These are phyloP conservation scores for Lasius fuliginosus DNA, from an alignment of 2,888 invertebrate species.

Conservation along the genomic window DNA sequence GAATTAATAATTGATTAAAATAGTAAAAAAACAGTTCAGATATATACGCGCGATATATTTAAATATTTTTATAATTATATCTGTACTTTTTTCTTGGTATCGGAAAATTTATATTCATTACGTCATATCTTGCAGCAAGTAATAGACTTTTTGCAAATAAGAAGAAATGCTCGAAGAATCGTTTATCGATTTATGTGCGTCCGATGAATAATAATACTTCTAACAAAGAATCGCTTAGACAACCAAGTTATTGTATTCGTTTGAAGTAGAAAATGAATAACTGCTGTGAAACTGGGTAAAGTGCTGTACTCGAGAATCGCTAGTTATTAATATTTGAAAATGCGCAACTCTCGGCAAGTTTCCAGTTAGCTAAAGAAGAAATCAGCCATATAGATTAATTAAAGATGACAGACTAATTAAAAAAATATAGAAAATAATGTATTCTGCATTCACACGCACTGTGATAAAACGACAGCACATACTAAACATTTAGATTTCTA, in stretches of 20 bases:
- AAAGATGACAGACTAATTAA: not conserved
- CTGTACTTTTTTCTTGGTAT: not conserved
- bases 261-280: conserved; percentile 28
- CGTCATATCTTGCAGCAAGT: not conserved
- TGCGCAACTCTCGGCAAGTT: not conserved
- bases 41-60: not conserved
- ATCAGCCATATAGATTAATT: not conserved
- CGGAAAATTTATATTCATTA: not conserved
- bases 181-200: not conserved
- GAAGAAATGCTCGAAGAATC: not conserved
- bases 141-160: not conserved
- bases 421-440: conserved; percentile 1
- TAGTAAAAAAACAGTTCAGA: not conserved
- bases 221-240: not conserved
- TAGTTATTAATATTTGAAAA: conserved; percentile 15
- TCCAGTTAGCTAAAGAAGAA: not conserved
- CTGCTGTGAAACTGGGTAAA: conserved; percentile 28
- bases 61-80: conserved; percentile 18
- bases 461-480: not conserved
- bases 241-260: conserved; percentile 33
- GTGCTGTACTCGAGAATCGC: not conserved
- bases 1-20: not conserved
- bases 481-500: not conserved
- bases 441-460: not conserved
- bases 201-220: not conserved